phyloP scores from a whole-genome alignment of 1,140 invertebrate species.

The Asbolus verrucosus region DNA sequence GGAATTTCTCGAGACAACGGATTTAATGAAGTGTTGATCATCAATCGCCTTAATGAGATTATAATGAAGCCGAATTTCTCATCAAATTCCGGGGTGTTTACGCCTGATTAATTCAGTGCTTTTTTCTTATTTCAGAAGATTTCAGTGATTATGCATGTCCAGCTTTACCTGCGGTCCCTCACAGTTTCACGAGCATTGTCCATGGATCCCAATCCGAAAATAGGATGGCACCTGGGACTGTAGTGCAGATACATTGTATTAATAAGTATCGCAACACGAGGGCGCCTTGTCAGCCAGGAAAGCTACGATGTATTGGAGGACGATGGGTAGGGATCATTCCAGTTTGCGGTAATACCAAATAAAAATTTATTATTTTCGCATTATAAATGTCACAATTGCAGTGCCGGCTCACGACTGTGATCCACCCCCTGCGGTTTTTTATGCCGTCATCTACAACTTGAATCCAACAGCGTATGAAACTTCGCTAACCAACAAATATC shows the following conservation, averaged over 20 bases:
- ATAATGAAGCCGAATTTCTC: conserved; percentile 27
- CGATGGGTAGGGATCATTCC: conserved; percentile 59
- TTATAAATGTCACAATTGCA: conserved; percentile 49
- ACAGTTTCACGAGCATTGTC: conserved; percentile 48
- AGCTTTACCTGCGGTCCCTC: conserved; percentile 46
- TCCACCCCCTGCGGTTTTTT: conserved; percentile 54
- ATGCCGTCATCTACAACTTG: conserved; percentile 43
- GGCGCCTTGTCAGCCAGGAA: conserved; percentile 56
- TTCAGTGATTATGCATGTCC: conserved; percentile 46
- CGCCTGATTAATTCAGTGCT: conserved; percentile 6
- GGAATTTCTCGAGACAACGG: conserved; percentile 9
- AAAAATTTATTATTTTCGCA: conserved; percentile 11
- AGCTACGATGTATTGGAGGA: conserved; percentile 57
- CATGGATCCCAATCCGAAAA: conserved; percentile 50
- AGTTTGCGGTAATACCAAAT: conserved; percentile 57
- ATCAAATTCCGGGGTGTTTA: conserved; percentile 1
- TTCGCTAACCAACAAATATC: conserved; percentile 47
- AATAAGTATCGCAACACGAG: conserved; percentile 54
- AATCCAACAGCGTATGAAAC: conserved; percentile 31
- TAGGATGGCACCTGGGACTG: conserved; percentile 45
- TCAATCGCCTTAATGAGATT: conserved; percentile 26
- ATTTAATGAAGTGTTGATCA: conserved; percentile 18
- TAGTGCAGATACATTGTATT: conserved; percentile 57
- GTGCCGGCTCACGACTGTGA: conserved; percentile 54
- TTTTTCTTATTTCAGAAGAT: conserved; percentile 43